These are phyloP conservation scores for Gobio gobio DNA, from an alignment of 2,113 vertebrate species.

Conservation along the genomic window DNA sequence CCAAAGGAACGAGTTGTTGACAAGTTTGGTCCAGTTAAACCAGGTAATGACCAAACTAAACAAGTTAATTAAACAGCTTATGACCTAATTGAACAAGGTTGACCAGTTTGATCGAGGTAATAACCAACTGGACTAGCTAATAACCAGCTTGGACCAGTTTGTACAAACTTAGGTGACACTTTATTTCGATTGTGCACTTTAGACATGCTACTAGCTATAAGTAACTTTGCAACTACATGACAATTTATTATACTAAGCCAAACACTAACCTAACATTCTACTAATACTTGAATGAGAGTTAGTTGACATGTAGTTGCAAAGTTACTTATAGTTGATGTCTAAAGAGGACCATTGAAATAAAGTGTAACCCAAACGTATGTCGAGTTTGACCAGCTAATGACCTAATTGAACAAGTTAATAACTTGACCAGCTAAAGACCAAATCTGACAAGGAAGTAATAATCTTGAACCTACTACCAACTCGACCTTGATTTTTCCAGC, in stretches of 20 bases:
- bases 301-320: too few relatives aligned
- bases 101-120: neutral
- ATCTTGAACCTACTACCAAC: neutral
- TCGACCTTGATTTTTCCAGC: conserved; percentile 2
- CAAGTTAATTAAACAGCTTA: neutral
- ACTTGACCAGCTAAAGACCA: neutral
- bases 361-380: too few relatives aligned
- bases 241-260: too few relatives aligned
- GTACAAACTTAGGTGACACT: too few relatives aligned
- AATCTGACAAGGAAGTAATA: neutral
- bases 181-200: too few relatives aligned
- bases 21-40: neutral
- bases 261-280: too few relatives aligned
- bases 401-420: neutral
- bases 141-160: neutral
- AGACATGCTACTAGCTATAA: too few relatives aligned
- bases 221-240: too few relatives aligned
- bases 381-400: too few relatives aligned
- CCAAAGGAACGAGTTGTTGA: neutral
- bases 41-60: neutral
- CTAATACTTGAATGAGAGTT: too few relatives aligned
- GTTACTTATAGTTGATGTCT: too few relatives aligned
- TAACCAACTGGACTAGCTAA: neutral
- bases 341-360: too few relatives aligned
- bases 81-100: neutral